Evolutionary conservation across 1,140 invertebrate species (phyloP).

Genomic region (Lordiphosa collinella): DNA sequence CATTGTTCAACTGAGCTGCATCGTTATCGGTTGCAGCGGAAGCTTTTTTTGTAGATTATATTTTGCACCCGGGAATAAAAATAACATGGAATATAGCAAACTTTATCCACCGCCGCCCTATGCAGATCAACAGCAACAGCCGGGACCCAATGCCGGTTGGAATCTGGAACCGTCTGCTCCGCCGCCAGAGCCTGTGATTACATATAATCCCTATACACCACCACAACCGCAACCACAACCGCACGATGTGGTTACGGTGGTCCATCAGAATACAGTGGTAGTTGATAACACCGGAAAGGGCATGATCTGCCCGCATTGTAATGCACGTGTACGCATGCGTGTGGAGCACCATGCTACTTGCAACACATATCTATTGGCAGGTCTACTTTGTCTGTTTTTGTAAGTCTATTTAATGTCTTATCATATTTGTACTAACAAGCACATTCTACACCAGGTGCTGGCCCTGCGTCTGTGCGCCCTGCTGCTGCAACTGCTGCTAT

Average conservation of each 20-base stretch:
- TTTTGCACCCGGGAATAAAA: background rate
- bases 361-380: slow-evolving; percentile 32
- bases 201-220: background rate
- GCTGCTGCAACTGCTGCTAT: slow-evolving; percentile 83
- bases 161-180: slow-evolving; percentile 6
- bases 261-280: slow-evolving; percentile 17
- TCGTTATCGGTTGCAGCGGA: background rate
- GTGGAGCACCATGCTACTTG: slow-evolving; percentile 44
- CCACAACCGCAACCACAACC: background rate
- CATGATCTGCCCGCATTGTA: slow-evolving; percentile 47
- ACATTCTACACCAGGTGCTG: slow-evolving; percentile 73
- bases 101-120: background rate
- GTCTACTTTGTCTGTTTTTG: slow-evolving; percentile 37
- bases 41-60: slow-evolving; percentile 5
- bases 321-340: slow-evolving; percentile 22
- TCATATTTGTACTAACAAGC: background rate
- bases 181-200: background rate
- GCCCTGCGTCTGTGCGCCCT: slow-evolving; percentile 83
- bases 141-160: slow-evolving; percentile 3
- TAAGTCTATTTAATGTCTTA: slow-evolving; percentile 28
- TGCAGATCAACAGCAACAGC: slow-evolving; percentile 11
- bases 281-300: slow-evolving; percentile 14
- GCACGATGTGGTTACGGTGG: slow-evolving; percentile 1
- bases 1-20: background rate
- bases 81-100: background rate